Conservation (phyloP, 64 coral and sea anemone species). For the Exaiptasia diaphana region DNA sequence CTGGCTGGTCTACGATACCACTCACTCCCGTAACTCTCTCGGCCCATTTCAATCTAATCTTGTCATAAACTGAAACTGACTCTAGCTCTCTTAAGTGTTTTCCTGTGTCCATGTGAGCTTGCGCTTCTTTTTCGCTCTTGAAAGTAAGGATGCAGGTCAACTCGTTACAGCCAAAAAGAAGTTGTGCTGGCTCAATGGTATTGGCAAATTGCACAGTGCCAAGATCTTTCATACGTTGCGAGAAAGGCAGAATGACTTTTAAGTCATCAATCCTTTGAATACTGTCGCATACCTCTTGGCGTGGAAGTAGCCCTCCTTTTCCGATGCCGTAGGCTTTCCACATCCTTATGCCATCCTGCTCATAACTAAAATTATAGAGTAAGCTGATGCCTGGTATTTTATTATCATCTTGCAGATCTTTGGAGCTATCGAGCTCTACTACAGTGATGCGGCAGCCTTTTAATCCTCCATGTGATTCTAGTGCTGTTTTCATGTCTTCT, state of each 20-base stretch:
- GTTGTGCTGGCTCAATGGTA: not conserved
- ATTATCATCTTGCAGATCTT: not conserved
- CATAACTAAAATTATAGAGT: slow-evolving; percentile 21
- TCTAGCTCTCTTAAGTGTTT: slow-evolving; percentile 13
- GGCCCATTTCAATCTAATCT: not conserved
- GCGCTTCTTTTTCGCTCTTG: not conserved
- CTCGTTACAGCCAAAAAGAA: slow-evolving; percentile 3
- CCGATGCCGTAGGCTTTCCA: slow-evolving; percentile 33
- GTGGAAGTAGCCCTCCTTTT: not conserved
- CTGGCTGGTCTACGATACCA: not conserved
- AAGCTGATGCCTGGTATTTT: not conserved
- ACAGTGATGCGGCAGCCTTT: not conserved
- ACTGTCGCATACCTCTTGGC: not conserved
- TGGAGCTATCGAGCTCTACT: not conserved
- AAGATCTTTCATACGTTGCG: not conserved
- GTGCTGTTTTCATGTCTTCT: slow-evolving; percentile 16
- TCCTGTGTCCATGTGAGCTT: slow-evolving; percentile 26
- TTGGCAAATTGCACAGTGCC: not conserved
- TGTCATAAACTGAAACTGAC: not conserved
- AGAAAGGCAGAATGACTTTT: not conserved
- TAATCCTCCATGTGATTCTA: not conserved
- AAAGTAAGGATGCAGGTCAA: slow-evolving; percentile 14
- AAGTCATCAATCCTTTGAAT: not conserved
- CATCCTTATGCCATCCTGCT: not conserved
- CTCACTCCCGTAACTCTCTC: not conserved